Base-by-base conservation (phyloP, 2,113 vertebrate species). In the Cynoglossus semilaevis region DNA sequence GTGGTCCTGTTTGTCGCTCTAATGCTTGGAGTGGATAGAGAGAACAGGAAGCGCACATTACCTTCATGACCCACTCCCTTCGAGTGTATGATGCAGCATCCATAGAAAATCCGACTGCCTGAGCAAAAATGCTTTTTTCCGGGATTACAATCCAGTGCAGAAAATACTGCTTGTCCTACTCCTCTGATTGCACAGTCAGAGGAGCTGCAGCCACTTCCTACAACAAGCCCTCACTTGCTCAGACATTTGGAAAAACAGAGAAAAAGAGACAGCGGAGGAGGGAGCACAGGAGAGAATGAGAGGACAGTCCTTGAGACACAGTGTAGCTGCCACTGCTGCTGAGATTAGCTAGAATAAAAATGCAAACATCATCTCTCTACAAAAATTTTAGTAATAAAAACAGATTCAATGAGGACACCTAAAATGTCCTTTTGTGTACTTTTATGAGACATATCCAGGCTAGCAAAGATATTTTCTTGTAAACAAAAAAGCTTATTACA, bases 11-110 rank as follows among this genome's bases (percentile, higher is more conserved):
- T 45, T 9, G 41, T 62, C 19, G 44, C 15, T 15, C 51, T 17
- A 48, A 12, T 14, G 34, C 66, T 55, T 22, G 41, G 40, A 29
- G 40, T 10, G 17, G 36, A 9, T 74, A 56, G 78, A 71, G 72
- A 43, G 51, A 81, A 73, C 51, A 71, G 58, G 38, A 41, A 41
- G 12, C 4, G 1, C 69, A 85, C 73, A 84, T 85, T 89, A 90
- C 88, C 89, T 88, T 82, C 85, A 88, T 89, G 53, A 56, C 63
- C 53, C 54, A 55, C 69, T 77, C 59, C 69, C 51, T 80, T 61
- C 72, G 65, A 42, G 50, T 42, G 53, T 67, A 58, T 57, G 59
- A 65, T 72, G 78, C 2, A 4, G 22, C 76, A 87, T 84, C 76
- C 60, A 58, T 13, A 11, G 47, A 81, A 59, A 58, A 56, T 19